phyloP scores from a whole-genome alignment of 2,797 vertebrate species.

The Pipistrellus kuhlii region DNA sequence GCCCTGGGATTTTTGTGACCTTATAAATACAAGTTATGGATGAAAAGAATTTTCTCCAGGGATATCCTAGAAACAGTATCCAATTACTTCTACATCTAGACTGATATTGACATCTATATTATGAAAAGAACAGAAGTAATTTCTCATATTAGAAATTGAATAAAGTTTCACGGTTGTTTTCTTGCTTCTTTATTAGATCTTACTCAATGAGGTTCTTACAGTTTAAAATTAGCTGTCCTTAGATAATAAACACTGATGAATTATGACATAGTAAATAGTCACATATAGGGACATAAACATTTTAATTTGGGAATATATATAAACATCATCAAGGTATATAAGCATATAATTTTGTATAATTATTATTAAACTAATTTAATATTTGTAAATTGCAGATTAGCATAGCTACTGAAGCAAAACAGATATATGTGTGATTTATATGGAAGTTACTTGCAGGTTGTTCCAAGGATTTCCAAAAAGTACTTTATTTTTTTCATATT shows the following conservation, averaged over 20 bases:
- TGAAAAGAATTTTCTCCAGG: slow-evolving; percentile 28
- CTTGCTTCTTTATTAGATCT: slow-evolving; percentile 34
- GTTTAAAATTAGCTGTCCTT: slow-evolving; percentile 66
- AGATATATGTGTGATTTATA: slow-evolving; percentile 46
- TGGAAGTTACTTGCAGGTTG: neutral
- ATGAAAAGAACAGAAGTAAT: slow-evolving; percentile 50
- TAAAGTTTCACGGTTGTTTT: slow-evolving; percentile 27
- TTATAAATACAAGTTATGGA: slow-evolving; percentile 31
- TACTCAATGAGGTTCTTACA: neutral
- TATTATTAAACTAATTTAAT: slow-evolving; percentile 68
- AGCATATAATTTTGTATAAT: slow-evolving; percentile 48
- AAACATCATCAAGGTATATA: slow-evolving; percentile 53
- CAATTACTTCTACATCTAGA: slow-evolving; percentile 24
- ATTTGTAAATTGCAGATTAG: slow-evolving; percentile 56
- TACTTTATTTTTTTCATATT: neutral
- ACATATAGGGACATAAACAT: slow-evolving; percentile 60
- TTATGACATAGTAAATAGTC: slow-evolving; percentile 56
- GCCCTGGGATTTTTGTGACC: slow-evolving; percentile 41
- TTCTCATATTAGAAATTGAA: slow-evolving; percentile 38
- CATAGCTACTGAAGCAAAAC: slow-evolving; percentile 29
- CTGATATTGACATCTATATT: neutral
- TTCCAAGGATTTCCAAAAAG: neutral
- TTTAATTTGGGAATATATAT: neutral
- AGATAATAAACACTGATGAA: slow-evolving; percentile 67
- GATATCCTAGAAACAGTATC: slow-evolving; percentile 24